phyloP scores from a whole-genome alignment of 2,888 invertebrate species.

The Machimus atricapillus region DNA sequence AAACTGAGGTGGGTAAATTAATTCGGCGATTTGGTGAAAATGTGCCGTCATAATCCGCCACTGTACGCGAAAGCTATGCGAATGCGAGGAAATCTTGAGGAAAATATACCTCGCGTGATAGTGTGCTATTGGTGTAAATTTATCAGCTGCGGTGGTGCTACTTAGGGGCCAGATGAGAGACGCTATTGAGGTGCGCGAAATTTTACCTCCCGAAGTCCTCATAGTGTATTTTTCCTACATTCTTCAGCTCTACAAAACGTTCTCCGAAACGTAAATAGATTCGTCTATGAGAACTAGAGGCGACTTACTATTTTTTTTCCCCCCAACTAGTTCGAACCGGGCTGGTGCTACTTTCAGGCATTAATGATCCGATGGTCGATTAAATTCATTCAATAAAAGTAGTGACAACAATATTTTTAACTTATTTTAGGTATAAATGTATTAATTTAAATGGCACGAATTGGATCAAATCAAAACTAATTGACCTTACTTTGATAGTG shows the following conservation, averaged over 20 bases:
- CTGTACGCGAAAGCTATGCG: slow-evolving; percentile 24
- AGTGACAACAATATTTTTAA: neutral
- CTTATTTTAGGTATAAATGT: neutral
- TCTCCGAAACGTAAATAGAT: neutral
- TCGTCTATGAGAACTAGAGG: neutral
- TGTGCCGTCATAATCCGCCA: slow-evolving; percentile 29
- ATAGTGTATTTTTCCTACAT: neutral
- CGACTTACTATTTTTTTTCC: neutral
- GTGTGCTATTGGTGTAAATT: slow-evolving; percentile 26
- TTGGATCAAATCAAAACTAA: neutral
- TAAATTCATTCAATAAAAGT: neutral
- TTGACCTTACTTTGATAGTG: neutral
- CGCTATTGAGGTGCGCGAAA: neutral
- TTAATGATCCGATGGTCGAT: neutral
- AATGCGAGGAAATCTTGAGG: slow-evolving; percentile 28
- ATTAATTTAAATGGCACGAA: neutral
- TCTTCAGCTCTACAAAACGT: neutral
- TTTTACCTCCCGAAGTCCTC: neutral
- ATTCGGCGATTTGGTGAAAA: slow-evolving; percentile 22
- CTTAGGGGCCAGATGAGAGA: neutral
- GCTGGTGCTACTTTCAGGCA: neutral
- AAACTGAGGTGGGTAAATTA: slow-evolving; percentile 40
- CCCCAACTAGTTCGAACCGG: neutral
- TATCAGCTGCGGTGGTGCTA: neutral
- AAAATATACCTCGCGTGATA: slow-evolving; percentile 18